Evolutionary conservation across 2,797 vertebrate genomes (phyloP), one percentile per base, ranked within the genome.

Genomic region (Ctenosaura bakeri): DNA sequence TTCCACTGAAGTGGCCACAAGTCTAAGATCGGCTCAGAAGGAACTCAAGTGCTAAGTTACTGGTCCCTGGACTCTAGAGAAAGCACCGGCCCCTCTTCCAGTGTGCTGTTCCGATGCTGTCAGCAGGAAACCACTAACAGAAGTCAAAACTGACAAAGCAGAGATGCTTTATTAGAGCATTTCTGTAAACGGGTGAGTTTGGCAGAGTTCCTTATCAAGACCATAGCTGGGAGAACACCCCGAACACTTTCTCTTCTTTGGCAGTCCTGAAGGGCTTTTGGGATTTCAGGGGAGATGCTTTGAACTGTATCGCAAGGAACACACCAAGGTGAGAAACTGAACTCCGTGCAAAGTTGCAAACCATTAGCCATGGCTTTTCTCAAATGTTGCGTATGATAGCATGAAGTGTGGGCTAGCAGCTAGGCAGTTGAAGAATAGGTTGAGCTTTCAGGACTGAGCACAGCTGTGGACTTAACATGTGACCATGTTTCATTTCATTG

Each of bases 71-170:
- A 89, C 92, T 94, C 9, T 80, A 93, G 91, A 87, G 24, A 46
- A 46, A 91, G 52, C 64, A 80, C 56, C 93, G 92, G 24, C 46
- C 87, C 77, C 83, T 88, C 22, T 83, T 85, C 77, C 0, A 4
- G 74, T 89, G 83, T 92, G 81, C 90, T 93, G 91, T 90, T 94
- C 94, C 93, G 92, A 92, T 95, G 91, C 13, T 95, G 91, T 92
- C 29, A 87, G 87, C 94, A 96, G 96, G 96, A 96, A 96, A 96
- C 96, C 95, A 95, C 95, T 78, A 94, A 91, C 94, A 96, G 92
- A 95, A 93, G 92, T 91, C 95, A 90, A 90, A 69, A 94, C 95
- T 92, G 95, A 89, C 88, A 12, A 42, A 18, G 0, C 76, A 24
- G 78, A 92, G 92, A 56, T 94, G 89, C 92, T 87, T 88, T 92